phyloP scores from a whole-genome alignment of 2,797 vertebrate species.

The Thaleichthys pacificus region DNA sequence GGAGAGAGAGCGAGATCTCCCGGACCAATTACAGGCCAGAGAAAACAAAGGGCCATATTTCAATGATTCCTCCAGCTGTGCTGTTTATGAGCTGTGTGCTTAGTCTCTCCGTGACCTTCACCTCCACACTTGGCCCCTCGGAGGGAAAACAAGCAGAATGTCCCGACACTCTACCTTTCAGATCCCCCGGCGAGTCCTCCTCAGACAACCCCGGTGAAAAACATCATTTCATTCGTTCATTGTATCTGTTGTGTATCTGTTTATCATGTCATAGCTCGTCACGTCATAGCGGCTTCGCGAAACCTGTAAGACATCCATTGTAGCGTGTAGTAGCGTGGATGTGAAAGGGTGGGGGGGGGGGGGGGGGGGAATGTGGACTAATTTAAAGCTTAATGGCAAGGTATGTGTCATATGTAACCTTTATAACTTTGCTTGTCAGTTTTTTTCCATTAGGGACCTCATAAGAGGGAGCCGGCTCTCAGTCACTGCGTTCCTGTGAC shows the following conservation, averaged over 20 bases:
- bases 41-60: conserved; percentile 74
- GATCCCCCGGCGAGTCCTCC: conserved; percentile 52
- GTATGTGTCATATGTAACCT: conserved; percentile 93
- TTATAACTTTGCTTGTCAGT: conserved; percentile 93
- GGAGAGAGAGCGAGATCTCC: conserved; percentile 39
- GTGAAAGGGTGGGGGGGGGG: conserved; percentile 66
- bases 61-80: conserved; percentile 76
- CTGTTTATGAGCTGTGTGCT: conserved; percentile 76
- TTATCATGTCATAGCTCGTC: conserved; percentile 51
- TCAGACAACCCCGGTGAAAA: conserved; percentile 41
- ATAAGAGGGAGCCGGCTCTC: conserved; percentile 91
- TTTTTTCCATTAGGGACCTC: conserved; percentile 91
- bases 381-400: conserved; percentile 90
- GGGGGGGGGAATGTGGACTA: conserved; percentile 79
- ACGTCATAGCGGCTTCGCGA: conserved; percentile 73
- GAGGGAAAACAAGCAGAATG: conserved; percentile 74
- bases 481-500: conserved; percentile 89
- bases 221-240: conserved; percentile 46
- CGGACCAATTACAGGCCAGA: conserved; percentile 72
- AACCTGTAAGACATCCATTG: conserved; percentile 75
- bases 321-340: conserved; percentile 78
- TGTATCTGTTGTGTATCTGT: conserved; percentile 41
- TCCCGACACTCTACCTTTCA: conserved; percentile 69
- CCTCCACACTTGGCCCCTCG: conserved; percentile 74
- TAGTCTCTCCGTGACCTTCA: conserved; percentile 76